Evolutionary conservation across 2,113 vertebrate genomes (phyloP), one percentile per base, ranked within the genome.

Genomic region (Onychostoma macrolepis): DNA sequence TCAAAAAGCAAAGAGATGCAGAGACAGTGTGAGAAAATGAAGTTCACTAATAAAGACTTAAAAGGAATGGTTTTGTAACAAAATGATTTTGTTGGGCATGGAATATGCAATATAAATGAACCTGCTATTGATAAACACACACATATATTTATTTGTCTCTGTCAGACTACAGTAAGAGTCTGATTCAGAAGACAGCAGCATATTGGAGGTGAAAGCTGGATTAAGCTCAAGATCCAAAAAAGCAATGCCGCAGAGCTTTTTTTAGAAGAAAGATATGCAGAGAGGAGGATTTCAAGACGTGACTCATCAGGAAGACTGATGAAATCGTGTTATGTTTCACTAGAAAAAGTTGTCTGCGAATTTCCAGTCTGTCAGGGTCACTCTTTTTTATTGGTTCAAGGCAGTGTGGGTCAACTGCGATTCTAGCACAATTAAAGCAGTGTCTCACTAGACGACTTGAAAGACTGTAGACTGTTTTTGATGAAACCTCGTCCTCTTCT

Each of bases 201-300:
- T 48, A 48, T 17, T 76, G 24, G 74, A 76, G 74, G 45, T 76
- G 43, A 75, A 75, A 45, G 72, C 69, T 45, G 41, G 72, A 75
- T 41, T 75, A 75, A 75, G 24, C 72, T 45, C 72, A 72, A 75
- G 72, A 45, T 45, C 45, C 13, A 17, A 45, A 45, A 75, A 76
- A 43, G 26, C 7, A 76, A 76, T 48, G 74, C 74, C 15, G 43
- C 38, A 76, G 74, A 26, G 74, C 41, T 76, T 76, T 76, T 76
- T 76, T 45, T 76, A 76, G 74, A 48, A 26, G 43, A 48, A 76
- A 45, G n/a, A 76, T 33, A 48, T 48, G 69, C 69, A 72, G 69
- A 24, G 74, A 76, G 12, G 74, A 76, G 74, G 41, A 48, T 76
- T 76, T 24, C 24, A 45, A 76, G 74, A 45, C 13, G 45, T 76